Base-by-base conservation (phyloP, 2,113 vertebrate genomes). In the Indri indri region DNA sequence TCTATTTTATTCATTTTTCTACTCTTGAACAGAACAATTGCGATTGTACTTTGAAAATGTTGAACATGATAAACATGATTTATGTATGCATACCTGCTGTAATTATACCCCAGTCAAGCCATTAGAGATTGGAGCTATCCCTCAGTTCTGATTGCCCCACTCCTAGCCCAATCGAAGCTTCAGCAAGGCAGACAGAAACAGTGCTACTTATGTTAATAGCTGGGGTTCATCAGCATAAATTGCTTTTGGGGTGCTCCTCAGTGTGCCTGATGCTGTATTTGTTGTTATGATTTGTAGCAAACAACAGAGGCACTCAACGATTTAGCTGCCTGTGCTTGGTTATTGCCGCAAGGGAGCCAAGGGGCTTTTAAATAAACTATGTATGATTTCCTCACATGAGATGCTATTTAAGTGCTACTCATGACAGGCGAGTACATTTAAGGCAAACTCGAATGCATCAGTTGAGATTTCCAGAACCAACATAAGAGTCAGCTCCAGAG, bases 301-400 rank as follows among this genome's bases (percentile, higher is more conserved):
- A 96, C 91, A 96, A 82, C 85, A 94, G 85, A 96, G 63, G 27
- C 59, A 42, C 57, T 61, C 89, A 63, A 9, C 0, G 5, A 80
- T 86, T 97, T 93, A 87, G 94, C 77, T 95, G 90, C 47, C 34
- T 50, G n/a, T 84, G 73, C 73, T 91, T 89, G 45, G 61, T 94
- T 94, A 37, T 80, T 95, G 95, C 97, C 0, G 0, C 79, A 80
- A 97, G 96, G 93, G 82, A 97, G 68, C 92, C 94, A 68, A 95
- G 54, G 94, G 92, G 85, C 77, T 95, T 96, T 96, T 93, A 92
- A 96, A 96, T 98, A 96, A 97, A 96, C 92, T 96, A 87, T 94
- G 94, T 88, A 86, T 91, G 88, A 94, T 97, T 98, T 97, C 73
- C 91, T 97, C 82, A 86, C 71, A 76, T 66, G 94, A 97, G 91